These are phyloP conservation scores for Condylostylus longicornis DNA, from an alignment of 1,140 invertebrate species.

Conservation along the genomic window DNA sequence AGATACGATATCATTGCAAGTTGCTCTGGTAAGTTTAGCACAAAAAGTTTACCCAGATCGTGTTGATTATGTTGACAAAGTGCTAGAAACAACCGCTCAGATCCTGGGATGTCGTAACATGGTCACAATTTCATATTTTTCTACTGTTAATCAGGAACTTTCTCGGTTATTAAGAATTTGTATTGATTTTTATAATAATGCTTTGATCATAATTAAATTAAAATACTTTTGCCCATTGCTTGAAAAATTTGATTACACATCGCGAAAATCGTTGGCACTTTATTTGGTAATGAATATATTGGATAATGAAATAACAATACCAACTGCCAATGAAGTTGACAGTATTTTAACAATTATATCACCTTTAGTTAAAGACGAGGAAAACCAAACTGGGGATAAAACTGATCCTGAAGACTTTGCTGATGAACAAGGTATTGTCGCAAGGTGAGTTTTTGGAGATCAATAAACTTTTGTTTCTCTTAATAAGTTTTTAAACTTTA, in stretches of 20 bases:
- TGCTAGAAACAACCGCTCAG: slow-evolving; percentile 77
- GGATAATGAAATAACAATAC: slow-evolving; percentile 65
- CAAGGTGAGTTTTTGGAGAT: slow-evolving; percentile 10
- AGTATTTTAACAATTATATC: slow-evolving; percentile 63
- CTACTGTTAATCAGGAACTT: slow-evolving; percentile 48
- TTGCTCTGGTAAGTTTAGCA: slow-evolving; percentile 86
- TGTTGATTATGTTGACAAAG: slow-evolving; percentile 90
- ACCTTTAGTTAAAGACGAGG: slow-evolving; percentile 77
- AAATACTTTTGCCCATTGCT: slow-evolving; percentile 74
- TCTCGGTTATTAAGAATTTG: slow-evolving; percentile 87
- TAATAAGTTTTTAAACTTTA: no score
- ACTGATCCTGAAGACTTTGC: slow-evolving; percentile 88
- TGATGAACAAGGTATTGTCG: slow-evolving; percentile 89
- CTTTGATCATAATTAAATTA: slow-evolving; percentile 69
- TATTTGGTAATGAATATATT: slow-evolving; percentile 47
- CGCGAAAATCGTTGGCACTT: slow-evolving; percentile 70
- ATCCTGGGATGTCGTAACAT: slow-evolving; percentile 67
- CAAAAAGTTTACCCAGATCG: slow-evolving; percentile 92
- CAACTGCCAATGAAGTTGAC: slow-evolving; percentile 75
- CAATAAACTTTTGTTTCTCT: neutral
- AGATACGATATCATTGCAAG: slow-evolving; percentile 91
- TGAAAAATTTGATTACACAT: slow-evolving; percentile 78
- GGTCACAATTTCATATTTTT: slow-evolving; percentile 29
- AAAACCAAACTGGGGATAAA: slow-evolving; percentile 42
- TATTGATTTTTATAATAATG: slow-evolving; percentile 86